Percentiles rank a stretch among this genome's conserved stretches.
Conservation (phyloP, 1,140 invertebrate species). For the Wasmannia auropunctata region DNA sequence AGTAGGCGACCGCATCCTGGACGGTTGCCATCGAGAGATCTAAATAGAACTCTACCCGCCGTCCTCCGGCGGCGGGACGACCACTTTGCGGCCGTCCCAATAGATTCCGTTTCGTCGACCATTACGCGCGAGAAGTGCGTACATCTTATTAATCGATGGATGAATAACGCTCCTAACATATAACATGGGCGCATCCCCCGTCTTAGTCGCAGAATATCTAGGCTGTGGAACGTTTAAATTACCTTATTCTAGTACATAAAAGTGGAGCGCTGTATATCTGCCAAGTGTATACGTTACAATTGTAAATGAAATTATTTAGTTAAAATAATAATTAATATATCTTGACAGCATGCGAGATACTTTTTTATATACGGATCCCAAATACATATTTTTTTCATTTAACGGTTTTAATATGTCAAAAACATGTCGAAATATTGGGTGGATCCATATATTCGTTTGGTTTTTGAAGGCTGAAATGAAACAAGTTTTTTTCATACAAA, state of each 20-base stretch:
- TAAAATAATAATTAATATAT: not conserved
- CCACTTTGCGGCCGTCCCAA: constrained; percentile 20
- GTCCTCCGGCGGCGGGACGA: not conserved
- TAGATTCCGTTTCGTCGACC: not conserved
- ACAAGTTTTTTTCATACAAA: no score
- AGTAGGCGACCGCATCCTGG: constrained; percentile 61
- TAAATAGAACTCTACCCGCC: constrained; percentile 63
- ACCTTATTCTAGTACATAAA: not conserved
- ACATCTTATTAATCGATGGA: constrained; percentile 5
- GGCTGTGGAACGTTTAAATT: not conserved
- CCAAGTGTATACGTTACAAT: not conserved
- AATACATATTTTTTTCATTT: not conserved
- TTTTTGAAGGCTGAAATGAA: no score
- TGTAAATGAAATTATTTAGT: not conserved
- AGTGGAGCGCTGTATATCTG: not conserved
- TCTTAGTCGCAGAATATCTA: not conserved
- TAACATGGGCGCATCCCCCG: not conserved
- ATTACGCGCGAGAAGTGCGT: not conserved
- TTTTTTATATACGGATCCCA: not conserved
- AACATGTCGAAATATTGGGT: not conserved
- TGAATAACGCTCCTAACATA: not conserved
- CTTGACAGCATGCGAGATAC: not conserved
- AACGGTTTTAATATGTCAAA: not conserved
- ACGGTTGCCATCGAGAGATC: constrained; percentile 66
- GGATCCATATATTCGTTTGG: no score